phyloP scores from a whole-genome alignment of 2,797 vertebrate genomes.

The Amblyraja radiata region DNA sequence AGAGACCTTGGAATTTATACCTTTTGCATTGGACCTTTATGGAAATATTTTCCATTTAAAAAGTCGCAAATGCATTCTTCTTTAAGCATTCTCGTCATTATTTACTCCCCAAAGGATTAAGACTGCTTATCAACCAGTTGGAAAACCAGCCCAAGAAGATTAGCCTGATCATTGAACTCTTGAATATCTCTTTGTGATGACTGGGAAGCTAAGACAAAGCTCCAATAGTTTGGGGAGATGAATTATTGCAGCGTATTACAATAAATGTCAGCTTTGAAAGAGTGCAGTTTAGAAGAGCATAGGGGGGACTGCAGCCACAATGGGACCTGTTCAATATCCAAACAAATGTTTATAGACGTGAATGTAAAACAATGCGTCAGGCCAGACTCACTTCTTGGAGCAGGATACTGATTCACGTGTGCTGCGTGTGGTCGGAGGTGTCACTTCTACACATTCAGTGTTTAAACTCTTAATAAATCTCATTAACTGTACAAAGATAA shows the following conservation, averaged over 20 bases:
- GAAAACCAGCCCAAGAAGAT: not conserved
- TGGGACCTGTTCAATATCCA: conserved; percentile 30
- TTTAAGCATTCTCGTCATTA: too few relatives aligned
- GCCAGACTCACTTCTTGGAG: not conserved
- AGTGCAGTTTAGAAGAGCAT: conserved; percentile 11
- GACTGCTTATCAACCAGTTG: not conserved
- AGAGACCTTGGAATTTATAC: not conserved
- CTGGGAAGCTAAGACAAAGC: conserved; percentile 1
- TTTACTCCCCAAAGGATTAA: not conserved
- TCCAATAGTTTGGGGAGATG: not conserved
- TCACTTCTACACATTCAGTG: conserved; percentile 1
- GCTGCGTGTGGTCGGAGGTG: conserved; percentile 31
- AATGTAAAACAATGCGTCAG: conserved; percentile 29
- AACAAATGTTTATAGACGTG: conserved; percentile 36
- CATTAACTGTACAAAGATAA: conserved; percentile 10
- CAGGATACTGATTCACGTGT: not conserved
- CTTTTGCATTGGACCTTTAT: not conserved
- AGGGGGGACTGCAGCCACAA: not conserved
- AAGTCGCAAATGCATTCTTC: not conserved
- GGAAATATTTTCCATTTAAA: not conserved
- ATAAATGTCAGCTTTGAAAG: conserved; percentile 35
- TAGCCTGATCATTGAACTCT: not conserved
- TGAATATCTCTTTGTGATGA: not conserved
- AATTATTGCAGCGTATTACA: conserved; percentile 16
- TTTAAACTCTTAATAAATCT: conserved; percentile 35